A percentile compares a stretch with the other conserved stretches of the same genome.
These are phyloP conservation scores for Lophotis ruficrista DNA, from an alignment of 2,113 vertebrate species.

Conservation along the genomic window DNA sequence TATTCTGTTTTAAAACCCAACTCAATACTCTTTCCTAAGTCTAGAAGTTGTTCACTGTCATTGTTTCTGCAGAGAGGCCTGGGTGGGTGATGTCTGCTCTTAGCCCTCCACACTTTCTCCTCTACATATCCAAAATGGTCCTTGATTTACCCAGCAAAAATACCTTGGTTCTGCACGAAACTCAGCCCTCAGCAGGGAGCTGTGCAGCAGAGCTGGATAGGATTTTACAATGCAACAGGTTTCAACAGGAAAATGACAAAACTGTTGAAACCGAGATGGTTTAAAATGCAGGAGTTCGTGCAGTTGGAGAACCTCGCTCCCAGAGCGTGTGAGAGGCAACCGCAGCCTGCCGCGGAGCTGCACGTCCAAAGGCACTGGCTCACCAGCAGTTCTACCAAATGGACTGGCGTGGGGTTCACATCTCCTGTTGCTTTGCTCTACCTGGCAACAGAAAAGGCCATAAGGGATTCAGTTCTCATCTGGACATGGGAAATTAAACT, in stretches of 20 bases:
- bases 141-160: background rate
- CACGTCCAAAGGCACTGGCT: background rate
- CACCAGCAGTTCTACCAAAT: background rate
- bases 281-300: background rate
- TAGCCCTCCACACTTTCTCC: background rate
- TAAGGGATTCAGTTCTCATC: background rate
- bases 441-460: background rate
- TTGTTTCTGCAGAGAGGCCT: fast-evolving
- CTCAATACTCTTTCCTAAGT: too few species aligned
- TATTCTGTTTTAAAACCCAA: background rate
- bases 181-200: background rate
- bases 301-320: background rate
- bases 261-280: background rate
- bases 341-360: background rate
- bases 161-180: fast-evolving
- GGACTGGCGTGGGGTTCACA: background rate
- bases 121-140: background rate
- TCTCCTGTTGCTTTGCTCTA: background rate
- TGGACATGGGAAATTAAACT: background rate
- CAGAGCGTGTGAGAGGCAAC: fast-evolving
- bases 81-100: background rate
- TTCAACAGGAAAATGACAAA: background rate
- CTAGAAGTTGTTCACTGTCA: background rate
- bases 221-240: background rate
- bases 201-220: background rate